Evolutionary conservation across 2,113 vertebrate species (phyloP).

Genomic region (Microcebus tavaratra): DNA sequence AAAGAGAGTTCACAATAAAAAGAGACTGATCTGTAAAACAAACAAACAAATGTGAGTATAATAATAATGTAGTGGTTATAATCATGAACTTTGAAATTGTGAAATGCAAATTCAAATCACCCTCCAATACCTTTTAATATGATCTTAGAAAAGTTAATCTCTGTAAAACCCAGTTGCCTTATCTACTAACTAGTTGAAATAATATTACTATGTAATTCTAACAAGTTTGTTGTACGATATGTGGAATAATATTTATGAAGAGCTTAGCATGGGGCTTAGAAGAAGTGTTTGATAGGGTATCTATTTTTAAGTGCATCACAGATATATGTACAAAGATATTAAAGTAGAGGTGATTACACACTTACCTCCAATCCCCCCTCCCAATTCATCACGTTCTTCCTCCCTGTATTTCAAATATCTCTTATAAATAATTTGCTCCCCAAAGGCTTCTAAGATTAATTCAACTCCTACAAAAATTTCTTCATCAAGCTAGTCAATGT

Average conservation of each 20-base stretch:
- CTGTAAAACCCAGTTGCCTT: neutral
- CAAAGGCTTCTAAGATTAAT: neutral
- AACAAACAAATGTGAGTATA: neutral
- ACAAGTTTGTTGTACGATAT: neutral
- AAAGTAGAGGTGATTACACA: neutral
- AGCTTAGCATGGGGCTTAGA: neutral
- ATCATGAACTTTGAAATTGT: neutral
- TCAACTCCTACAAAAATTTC: neutral
- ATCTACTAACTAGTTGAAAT: neutral
- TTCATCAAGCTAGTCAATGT: constrained; percentile 4
- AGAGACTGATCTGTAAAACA: neutral
- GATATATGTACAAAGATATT: neutral
- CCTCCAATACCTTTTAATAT: neutral
- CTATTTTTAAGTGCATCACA: constrained; percentile 1
- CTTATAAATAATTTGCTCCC: neutral
- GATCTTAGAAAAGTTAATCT: neutral
- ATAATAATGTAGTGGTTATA: neutral
- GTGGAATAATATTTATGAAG: constrained; percentile 11
- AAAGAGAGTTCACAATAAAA: neutral
- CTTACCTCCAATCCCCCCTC: neutral
- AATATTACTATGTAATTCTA: constrained; percentile 24
- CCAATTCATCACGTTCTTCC: neutral
- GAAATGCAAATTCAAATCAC: neutral
- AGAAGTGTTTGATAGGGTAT: neutral
- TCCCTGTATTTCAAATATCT: neutral